Evolutionary conservation across 2,113 vertebrate species (phyloP), one percentile per base, ranked within the genome.

Genomic region (Oncorhynchus keta): DNA sequence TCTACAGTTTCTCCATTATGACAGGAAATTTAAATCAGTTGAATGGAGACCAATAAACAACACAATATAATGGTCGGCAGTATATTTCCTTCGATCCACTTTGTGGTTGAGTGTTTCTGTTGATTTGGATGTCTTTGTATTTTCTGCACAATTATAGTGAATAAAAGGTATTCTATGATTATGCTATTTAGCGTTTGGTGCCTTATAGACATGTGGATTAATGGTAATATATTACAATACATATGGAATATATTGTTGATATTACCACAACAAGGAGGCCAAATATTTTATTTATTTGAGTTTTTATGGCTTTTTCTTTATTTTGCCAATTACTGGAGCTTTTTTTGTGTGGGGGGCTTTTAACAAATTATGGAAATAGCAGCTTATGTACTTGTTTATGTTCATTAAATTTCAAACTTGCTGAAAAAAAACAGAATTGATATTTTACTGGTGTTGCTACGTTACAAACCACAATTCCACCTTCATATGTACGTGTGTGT

Each of bases 211-310:
- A 84, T 81, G 39, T 80, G 81, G 88, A 86, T 88, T 94, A 94
- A 93, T 89, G 93, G 92, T 89, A 94, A 45, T 45, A 93, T 89
- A 92, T 92, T 92, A 95, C 85, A 90, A 86, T 89, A 90, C 81
- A 86, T 87, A 90, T 81, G 95, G 93, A 94, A 95, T 79, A 94
- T 93, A 92, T 89, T 95, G 93, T 95, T 95, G n/a, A 12, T 45
- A 45, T 45, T 12, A 11, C 39, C 39, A 94, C 86, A 93, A 94
- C 91, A 94, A 87, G 89, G 90, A 95, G 93, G 94, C 94, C 94
- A 96, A 94, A 93, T 96, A 95, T 96, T 95, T 96, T 95, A 93
- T 94, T 92, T 95, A 94, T 93, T 45, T 94, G 89, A 88, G 90
- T 95, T 96, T 95, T 95, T 95, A 96, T 88, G 87, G 90, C 92